phyloP scores from a whole-genome alignment of 2,797 vertebrate genomes.

The Hippoglossus hippoglossus region DNA sequence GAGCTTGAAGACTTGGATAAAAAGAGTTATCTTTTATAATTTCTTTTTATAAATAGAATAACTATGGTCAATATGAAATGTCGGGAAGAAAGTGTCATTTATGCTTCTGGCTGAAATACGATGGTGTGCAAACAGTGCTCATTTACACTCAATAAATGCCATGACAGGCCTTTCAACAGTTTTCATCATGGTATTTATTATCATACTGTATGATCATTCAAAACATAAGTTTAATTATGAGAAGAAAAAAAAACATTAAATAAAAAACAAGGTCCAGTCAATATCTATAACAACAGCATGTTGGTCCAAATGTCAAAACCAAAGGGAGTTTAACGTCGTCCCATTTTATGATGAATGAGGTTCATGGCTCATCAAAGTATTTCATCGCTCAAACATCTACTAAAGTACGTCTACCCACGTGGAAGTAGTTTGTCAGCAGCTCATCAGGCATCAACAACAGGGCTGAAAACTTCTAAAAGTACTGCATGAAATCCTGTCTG shows the following conservation, averaged over 20 bases:
- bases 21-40: background rate
- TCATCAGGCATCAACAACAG: too few species aligned
- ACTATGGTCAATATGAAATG: background rate
- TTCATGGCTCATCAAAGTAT: too few species aligned
- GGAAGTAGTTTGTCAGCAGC: too few species aligned
- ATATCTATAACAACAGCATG: too few species aligned
- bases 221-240: conserved; percentile 39
- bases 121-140: too few species aligned
- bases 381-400: too few species aligned
- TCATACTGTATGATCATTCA: conserved; percentile 27
- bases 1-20: background rate
- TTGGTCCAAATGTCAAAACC: too few species aligned
- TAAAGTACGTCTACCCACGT: too few species aligned
- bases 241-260: background rate
- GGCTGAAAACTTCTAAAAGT: too few species aligned
- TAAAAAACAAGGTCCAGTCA: too few species aligned
- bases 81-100: background rate
- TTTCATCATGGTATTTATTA: conserved; percentile 57
- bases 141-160: conserved; percentile 21
- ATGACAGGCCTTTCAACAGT: conserved; percentile 7
- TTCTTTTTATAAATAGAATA: background rate
- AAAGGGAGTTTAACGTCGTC: too few species aligned
- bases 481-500: background rate
- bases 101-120: background rate
- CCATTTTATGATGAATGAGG: too few species aligned